Conservation (phyloP, 1,140 invertebrate species). For the Yoshiicerus persimilis region DNA sequence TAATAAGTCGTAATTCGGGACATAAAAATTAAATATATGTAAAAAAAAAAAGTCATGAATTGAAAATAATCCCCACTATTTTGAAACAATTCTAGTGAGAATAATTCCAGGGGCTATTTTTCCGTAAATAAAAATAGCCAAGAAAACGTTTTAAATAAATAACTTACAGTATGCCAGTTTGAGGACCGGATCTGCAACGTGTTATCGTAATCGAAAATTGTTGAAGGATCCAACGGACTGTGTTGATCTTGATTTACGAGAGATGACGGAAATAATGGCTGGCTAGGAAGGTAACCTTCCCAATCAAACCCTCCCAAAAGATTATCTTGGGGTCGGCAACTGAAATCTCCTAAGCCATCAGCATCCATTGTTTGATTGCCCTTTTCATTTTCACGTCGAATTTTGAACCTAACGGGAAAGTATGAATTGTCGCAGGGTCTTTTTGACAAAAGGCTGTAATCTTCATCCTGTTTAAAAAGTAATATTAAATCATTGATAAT, state of each 20-base stretch:
- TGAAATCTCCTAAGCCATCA: neutral
- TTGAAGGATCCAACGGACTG: neutral
- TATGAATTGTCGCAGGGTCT: neutral
- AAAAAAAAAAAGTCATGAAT: too few relatives aligned
- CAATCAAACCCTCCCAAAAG: neutral
- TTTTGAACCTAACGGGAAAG: slow-evolving; percentile 46
- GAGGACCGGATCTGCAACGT: neutral
- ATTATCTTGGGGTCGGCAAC: neutral
- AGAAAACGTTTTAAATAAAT: neutral
- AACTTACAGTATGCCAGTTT: slow-evolving; percentile 16
- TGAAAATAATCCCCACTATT: too few relatives aligned
- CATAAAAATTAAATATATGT: too few relatives aligned
- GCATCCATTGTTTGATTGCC: slow-evolving; percentile 43
- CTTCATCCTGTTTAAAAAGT: neutral
- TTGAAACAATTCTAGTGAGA: too few relatives aligned
- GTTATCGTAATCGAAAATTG: neutral
- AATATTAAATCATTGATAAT: neutral
- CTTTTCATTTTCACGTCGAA: slow-evolving; percentile 43
- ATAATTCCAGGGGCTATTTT: too few relatives aligned
- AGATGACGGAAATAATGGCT: neutral
- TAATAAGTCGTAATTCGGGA: too few relatives aligned
- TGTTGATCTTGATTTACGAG: neutral
- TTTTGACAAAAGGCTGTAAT: slow-evolving; percentile 29
- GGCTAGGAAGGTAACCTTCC: neutral
- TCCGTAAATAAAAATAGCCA: too few relatives aligned